These are phyloP conservation scores for Parambassis ranga DNA, from an alignment of 2,797 vertebrate genomes.

Conservation along the genomic window DNA sequence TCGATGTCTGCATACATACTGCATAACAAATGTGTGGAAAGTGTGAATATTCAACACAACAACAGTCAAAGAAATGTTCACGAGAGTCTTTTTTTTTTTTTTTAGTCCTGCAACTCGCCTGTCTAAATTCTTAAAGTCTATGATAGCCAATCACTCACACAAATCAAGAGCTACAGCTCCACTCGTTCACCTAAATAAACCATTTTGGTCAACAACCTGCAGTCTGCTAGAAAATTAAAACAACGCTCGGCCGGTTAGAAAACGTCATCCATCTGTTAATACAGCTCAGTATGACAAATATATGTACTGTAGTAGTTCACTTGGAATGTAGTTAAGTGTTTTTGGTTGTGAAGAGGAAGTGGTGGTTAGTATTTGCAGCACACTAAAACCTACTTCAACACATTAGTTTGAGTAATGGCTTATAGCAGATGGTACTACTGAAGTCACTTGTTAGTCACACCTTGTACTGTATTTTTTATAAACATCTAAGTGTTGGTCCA, in stretches of 20 bases:
- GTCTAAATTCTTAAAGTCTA: slow-evolving; percentile 1
- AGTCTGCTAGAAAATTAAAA: not conserved
- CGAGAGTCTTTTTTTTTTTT: not conserved
- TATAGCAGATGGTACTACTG: slow-evolving; percentile 18
- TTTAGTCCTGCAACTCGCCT: not conserved
- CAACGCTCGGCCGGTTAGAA: slow-evolving; percentile 15
- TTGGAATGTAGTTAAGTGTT: slow-evolving; percentile 66
- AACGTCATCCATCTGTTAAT: slow-evolving; percentile 33
- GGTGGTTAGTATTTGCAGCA: slow-evolving; percentile 11
- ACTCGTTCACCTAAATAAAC: slow-evolving; percentile 2
- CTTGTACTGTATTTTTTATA: not conserved
- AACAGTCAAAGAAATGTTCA: not conserved
- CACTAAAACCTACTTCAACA: slow-evolving; percentile 11
- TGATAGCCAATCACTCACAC: slow-evolving; percentile 27
- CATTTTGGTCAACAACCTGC: slow-evolving; percentile 52
- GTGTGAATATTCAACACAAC: not conserved
- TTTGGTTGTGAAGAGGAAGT: slow-evolving; percentile 51
- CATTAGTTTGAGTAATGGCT: slow-evolving; percentile 18
- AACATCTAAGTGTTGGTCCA: not conserved
- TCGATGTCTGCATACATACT: not conserved
- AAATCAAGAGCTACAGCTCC: slow-evolving; percentile 25
- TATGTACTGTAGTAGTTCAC: slow-evolving; percentile 13
- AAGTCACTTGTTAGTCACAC: slow-evolving; percentile 16
- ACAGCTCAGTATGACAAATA: slow-evolving; percentile 4
- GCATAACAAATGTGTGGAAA: not conserved